A percentile compares a stretch with the other conserved stretches of the same genome.
Conservation (phyloP, 2,797 vertebrate genomes). For the Diglossa cyanea region DNA sequence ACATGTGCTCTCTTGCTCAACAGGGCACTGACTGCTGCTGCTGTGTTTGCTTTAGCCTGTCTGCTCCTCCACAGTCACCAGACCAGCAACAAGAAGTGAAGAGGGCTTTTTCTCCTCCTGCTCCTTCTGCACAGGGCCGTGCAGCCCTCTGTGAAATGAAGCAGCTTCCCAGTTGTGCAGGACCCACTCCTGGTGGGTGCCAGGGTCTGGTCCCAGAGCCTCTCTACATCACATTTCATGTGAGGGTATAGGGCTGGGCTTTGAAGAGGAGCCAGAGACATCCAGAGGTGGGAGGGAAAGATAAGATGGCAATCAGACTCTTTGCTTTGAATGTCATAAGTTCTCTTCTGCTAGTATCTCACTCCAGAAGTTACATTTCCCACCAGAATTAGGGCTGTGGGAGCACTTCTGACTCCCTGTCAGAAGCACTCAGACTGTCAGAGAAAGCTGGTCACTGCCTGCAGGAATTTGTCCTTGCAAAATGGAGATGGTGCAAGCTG, state of each 20-base stretch:
- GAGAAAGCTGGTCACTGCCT: neutral
- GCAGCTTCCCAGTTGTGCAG: neutral
- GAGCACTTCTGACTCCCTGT: neutral
- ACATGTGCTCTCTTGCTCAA: fast-evolving
- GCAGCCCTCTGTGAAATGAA: neutral
- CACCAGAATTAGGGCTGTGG: neutral
- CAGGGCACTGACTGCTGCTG: neutral
- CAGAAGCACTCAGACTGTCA: neutral
- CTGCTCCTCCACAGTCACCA: neutral
- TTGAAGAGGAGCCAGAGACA: neutral
- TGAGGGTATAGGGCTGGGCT: neutral
- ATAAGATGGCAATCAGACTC: neutral
- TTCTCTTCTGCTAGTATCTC: neutral
- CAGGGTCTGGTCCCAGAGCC: fast-evolving
- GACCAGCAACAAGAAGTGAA: neutral
- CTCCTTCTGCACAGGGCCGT: neutral
- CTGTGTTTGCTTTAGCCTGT: neutral
- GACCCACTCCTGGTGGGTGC: neutral
- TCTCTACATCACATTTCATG: neutral
- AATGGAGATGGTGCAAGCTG: neutral
- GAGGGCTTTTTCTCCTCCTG: neutral
- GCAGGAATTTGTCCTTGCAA: neutral
- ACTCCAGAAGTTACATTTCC: neutral
- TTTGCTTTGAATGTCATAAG: neutral
- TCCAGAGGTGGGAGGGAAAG: neutral